A percentile compares a stretch with the other conserved stretches of the same genome.
Evolutionary conservation across 2,113 vertebrate species (phyloP).

Genomic region (Oncorhynchus clarkii): DNA sequence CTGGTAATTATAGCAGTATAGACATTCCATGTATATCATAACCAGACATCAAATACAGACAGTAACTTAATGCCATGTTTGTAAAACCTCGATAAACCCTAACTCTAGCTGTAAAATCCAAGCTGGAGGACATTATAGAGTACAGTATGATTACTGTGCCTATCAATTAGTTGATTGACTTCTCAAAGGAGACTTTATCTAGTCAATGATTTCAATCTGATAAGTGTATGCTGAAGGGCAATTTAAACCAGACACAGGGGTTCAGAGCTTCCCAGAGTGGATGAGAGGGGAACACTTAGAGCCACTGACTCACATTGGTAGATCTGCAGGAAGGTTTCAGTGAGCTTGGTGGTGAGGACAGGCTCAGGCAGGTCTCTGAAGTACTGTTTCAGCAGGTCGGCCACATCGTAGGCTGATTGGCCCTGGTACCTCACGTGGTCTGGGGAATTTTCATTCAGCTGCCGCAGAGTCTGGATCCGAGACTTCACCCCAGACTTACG

Average conservation of each 20-base stretch:
- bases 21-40: no score
- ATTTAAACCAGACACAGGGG: no score
- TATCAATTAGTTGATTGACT: neutral
- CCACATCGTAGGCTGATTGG: constrained; percentile 85
- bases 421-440: constrained; percentile 80
- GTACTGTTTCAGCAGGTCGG: constrained; percentile 86
- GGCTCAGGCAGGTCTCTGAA: constrained; percentile 85
- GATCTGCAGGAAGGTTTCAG: constrained; percentile 83
- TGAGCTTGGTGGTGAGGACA: constrained; percentile 85
- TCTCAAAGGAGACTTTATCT: neutral
- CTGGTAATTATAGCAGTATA: no score
- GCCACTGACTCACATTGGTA: constrained; percentile 78
- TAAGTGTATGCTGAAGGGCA: neutral
- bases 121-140: neutral
- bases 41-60: no score
- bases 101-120: no score
- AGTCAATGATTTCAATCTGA: neutral
- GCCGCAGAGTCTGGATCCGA: constrained; percentile 80
- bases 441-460: constrained; percentile 80
- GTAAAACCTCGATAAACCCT: no score
- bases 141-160: neutral
- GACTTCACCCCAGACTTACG: constrained; percentile 86
- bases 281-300: no score
- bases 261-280: no score
- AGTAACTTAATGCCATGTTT: no score